Evolutionary conservation across 2,797 vertebrate species (phyloP), one percentile per base, ranked within the genome.

Genomic region (Capromys pilorides): DNA sequence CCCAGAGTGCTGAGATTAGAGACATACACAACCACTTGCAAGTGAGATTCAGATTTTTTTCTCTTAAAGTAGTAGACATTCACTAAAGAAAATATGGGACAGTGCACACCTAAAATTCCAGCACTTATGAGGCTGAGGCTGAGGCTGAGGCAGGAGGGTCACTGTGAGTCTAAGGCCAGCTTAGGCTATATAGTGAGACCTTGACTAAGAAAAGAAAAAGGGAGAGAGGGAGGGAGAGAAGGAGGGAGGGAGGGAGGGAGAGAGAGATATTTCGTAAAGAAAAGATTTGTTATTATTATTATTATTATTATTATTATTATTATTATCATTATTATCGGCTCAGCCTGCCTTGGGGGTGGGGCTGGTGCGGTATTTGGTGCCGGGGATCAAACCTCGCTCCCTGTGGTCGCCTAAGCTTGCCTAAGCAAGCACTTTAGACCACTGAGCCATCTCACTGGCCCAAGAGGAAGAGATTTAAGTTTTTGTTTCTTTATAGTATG

Each of bases 21-120:
- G 73, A 41, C 73, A 77, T 49, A 4, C 13, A 73, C 71, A 5
- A 45, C 12, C 39, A 75, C 39, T 26, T 45, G 28, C 45, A 51
- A 49, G 49, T 33, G 45, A 54, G 16, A 78, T 49, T 51, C 39
- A 75, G 41, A 41, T 51, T 79, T 54, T 79, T 49, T 19, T 39
- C 59, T 88, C 39, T 95, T 95, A 82, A 90, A 93, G 78, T 87
- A 73, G 41, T 92, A 75, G 2, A 71, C 49, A 93, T 77, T 94
- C 13, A 84, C 73, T 93, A 39, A 83, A 88, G 90, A 80, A 88
- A 87, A 41, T 49, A 41, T 75, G 54, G 21, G 86, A 26, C n/a
- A 92, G 33, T 66, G 91, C 88, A 94, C 36, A 93, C 33, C 66
- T 69, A 8, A n/a, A 69, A 67, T 67, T 33, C 64, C 66, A 67